Evolutionary conservation across 2,113 vertebrate species (phyloP).

Genomic region (Cyphomyrus discorhynchus): DNA sequence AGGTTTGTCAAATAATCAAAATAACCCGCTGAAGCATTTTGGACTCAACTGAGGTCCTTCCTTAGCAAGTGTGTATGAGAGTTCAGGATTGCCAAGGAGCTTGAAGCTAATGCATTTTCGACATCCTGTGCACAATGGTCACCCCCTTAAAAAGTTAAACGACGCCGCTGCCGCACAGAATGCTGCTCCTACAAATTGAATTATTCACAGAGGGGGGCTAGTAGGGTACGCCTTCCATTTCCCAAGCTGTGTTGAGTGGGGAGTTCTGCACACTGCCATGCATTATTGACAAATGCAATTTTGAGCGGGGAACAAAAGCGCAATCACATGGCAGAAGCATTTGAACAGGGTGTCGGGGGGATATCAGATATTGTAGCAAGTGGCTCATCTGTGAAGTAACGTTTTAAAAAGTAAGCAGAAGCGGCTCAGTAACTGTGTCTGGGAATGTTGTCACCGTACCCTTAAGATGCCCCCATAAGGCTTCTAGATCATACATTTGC

Average conservation of each 20-base stretch:
- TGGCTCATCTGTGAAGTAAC: not conserved
- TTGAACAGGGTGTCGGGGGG: constrained; percentile 14
- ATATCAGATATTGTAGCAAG: not conserved
- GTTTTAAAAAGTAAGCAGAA: constrained; percentile 30
- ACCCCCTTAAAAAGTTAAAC: too few relatives aligned
- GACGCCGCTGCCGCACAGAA: constrained; percentile 29
- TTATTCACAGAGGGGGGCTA: constrained; percentile 58
- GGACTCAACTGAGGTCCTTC: not conserved
- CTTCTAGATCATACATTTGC: not conserved
- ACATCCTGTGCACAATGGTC: not conserved
- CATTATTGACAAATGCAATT: constrained; percentile 56
- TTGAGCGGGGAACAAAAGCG: constrained; percentile 36
- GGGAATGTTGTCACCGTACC: constrained; percentile 31
- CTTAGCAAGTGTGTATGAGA: not conserved
- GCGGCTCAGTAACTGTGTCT: constrained; percentile 32
- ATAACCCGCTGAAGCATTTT: not conserved
- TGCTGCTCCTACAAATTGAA: constrained; percentile 47
- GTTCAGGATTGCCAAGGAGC: not conserved
- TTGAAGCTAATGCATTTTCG: not conserved
- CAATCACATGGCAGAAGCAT: constrained; percentile 23
- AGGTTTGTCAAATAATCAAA: not conserved
- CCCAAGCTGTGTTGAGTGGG: constrained; percentile 48
- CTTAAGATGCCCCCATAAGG: constrained; percentile 25
- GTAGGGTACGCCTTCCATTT: constrained; percentile 53
- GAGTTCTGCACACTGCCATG: constrained; percentile 58